These are phyloP conservation scores for Drosophila bunnanda DNA, from an alignment of 2,888 invertebrate species.

Conservation along the genomic window DNA sequence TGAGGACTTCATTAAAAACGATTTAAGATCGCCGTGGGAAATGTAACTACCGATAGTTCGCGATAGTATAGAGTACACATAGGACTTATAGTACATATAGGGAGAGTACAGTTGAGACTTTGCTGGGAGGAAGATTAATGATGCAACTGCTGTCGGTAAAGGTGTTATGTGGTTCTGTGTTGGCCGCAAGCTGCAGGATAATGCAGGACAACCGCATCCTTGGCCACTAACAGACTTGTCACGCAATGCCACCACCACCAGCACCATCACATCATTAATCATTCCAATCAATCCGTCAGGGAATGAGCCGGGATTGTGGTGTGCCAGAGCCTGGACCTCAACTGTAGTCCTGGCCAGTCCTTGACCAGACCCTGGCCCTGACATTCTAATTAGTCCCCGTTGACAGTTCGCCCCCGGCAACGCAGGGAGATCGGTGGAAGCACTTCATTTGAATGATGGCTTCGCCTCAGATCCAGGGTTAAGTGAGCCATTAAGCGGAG, in stretches of 20 bases:
- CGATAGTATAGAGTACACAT: neutral
- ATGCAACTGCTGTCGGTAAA: conserved; percentile 40
- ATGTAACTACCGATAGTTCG: neutral
- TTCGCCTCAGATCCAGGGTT: conserved; percentile 15
- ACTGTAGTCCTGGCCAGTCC: conserved; percentile 20
- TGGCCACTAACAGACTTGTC: conserved; percentile 77
- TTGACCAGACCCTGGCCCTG: conserved; percentile 51
- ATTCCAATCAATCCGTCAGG: conserved; percentile 73
- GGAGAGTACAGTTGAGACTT: conserved; percentile 13
- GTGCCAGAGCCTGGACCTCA: neutral
- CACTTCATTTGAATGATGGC: conserved; percentile 68
- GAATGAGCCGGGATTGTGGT: conserved; percentile 23
- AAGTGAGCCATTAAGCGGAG: conserved; percentile 35
- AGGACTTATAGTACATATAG: neutral
- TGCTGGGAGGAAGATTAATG: conserved; percentile 41
- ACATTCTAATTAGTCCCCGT: conserved; percentile 71
- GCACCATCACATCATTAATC: conserved; percentile 65
- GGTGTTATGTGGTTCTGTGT: conserved; percentile 48
- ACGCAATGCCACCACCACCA: conserved; percentile 61
- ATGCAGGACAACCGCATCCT: conserved; percentile 41
- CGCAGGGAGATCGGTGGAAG: conserved; percentile 20
- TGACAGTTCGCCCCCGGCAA: conserved; percentile 56
- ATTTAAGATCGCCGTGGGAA: conserved; percentile 69
- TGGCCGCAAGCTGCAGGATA: conserved; percentile 55
- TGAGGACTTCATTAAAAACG: conserved; percentile 76